A percentile compares a stretch with the other conserved stretches of the same genome.
These are phyloP conservation scores for Agelastica alni DNA, from an alignment of 2,888 invertebrate species.

Conservation along the genomic window DNA sequence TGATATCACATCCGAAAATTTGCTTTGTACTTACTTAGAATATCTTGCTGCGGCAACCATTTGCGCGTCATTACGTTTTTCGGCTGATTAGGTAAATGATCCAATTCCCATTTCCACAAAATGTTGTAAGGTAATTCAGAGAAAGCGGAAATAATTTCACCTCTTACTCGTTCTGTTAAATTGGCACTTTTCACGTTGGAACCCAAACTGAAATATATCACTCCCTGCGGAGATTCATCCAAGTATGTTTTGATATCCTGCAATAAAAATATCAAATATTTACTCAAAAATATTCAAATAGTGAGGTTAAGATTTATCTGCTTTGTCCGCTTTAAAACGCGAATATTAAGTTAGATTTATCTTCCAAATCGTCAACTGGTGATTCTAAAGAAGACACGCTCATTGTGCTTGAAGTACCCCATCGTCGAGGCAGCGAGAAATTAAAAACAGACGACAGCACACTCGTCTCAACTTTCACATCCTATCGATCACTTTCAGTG, in stretches of 20 bases:
- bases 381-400: too few species aligned
- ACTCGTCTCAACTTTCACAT: too few species aligned
- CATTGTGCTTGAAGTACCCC: too few species aligned
- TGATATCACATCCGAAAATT: not conserved
- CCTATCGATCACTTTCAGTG: too few species aligned
- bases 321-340: too few species aligned
- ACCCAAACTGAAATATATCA: constrained; percentile 55
- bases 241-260: constrained; percentile 52
- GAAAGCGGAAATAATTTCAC: constrained; percentile 50
- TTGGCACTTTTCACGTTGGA: constrained; percentile 52
- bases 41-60: constrained; percentile 59
- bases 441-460: too few species aligned
- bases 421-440: too few species aligned
- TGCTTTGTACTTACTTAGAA: constrained; percentile 51
- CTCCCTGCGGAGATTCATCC: constrained; percentile 50
- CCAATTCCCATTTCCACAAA: constrained; percentile 57
- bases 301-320: too few species aligned
- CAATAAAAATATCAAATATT: too few species aligned
- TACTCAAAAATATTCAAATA: not conserved
- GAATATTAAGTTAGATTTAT: too few species aligned
- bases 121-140: constrained; percentile 53
- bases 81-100: constrained; percentile 45
- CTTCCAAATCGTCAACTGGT: too few species aligned
- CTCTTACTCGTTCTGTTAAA: constrained; percentile 45
- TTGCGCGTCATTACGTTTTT: constrained; percentile 53